Evolutionary conservation across 2,888 invertebrate genomes (phyloP).

Genomic region (Lepetodrilus schrolli): DNA sequence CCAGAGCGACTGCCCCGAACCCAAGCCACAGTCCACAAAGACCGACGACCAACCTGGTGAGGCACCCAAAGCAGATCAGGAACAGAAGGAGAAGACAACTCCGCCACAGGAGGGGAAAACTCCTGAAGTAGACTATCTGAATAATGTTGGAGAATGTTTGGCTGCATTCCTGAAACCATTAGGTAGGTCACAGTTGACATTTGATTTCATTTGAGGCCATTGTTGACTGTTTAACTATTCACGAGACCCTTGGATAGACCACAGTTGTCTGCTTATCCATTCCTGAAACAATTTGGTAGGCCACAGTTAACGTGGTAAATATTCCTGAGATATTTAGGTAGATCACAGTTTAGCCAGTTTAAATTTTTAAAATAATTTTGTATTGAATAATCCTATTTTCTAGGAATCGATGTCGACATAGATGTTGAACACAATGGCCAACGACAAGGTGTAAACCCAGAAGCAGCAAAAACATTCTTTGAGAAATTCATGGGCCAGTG

Average conservation of each 20-base stretch:
- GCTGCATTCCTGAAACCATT: constrained; percentile 78
- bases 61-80: neutral
- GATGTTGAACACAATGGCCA: constrained; percentile 64
- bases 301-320: too few species aligned
- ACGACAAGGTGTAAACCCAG: neutral
- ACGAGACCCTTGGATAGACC: neutral
- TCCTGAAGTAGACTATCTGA: constrained; percentile 72
- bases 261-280: neutral
- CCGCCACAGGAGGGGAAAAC: constrained; percentile 29
- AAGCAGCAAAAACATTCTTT: constrained; percentile 30
- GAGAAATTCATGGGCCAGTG: constrained; percentile 24
- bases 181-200: constrained; percentile 62
- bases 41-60: too few species aligned
- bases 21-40: constrained; percentile 37
- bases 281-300: neutral
- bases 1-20: constrained; percentile 25
- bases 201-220: neutral
- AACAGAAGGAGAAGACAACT: constrained; percentile 21
- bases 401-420: constrained; percentile 76
- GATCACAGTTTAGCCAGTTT: neutral
- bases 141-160: constrained; percentile 76
- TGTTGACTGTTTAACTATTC: neutral
- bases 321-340: neutral
- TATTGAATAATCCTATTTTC: constrained; percentile 30
- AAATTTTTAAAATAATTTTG: neutral